Base-by-base conservation (phyloP, 2,113 vertebrate species). In the Carollia perspicillata region DNA sequence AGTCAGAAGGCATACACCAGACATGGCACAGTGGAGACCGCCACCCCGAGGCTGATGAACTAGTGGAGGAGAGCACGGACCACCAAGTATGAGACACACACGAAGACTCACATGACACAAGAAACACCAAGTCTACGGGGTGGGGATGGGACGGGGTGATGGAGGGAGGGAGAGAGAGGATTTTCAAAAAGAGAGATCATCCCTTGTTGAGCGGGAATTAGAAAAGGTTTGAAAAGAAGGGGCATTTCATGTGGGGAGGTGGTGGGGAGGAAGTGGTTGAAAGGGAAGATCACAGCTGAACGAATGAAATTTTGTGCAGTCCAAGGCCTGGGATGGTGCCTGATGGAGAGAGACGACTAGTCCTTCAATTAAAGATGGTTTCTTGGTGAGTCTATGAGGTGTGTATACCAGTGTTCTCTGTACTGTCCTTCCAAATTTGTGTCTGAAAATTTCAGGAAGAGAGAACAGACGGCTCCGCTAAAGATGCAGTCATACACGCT, bases 11-110 rank as follows among this genome's bases (percentile, higher is more conserved):
- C n/a, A 58, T n/a, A 53, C 3, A 12, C 60, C 6, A 40, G 93
- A 85, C 81, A 18, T 2, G 63, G 66, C 8, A 4, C 11, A 6
- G 0, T 42, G 65, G 68, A 60, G 69, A 68, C 47, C 37, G 22
- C 55, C 1, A 16, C 10, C 26, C 16, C 0, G 9, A 78, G 77
- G 42, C 12, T 8, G 30, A n/a, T 37, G 0, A 0, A 0, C 2
- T 35, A 1, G 4, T 6, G 18, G 10, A 14, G 53, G 47, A 37
- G 37, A 28, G 7, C n/a, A 12, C 5, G 47, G 49, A 51, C 60
- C 6, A 14, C 40, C 35, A 28, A 44, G 40, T 2, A 17, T 1
- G 33, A 81, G 84, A 47, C 42, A 23, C 0, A 26, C 0, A 42
- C 0, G 8, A 44, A 84, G 84, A 47, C 42, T 23, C 0, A 26